These are phyloP conservation scores for Psix sp. DNA, from an alignment of 1,140 invertebrate species.

Conservation along the genomic window DNA sequence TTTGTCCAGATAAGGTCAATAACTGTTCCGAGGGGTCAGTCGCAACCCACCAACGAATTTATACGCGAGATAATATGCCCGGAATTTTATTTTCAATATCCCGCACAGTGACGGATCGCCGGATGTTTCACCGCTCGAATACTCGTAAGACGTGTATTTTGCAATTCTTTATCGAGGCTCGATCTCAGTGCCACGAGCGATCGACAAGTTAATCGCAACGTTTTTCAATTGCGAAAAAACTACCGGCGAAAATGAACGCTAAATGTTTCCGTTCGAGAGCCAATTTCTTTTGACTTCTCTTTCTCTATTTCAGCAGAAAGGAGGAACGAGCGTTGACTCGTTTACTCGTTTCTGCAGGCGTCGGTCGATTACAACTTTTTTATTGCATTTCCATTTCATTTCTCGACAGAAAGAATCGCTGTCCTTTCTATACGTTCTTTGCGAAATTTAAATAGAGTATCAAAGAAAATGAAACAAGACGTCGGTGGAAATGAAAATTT, in stretches of 20 bases:
- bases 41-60: conserved; percentile 45
- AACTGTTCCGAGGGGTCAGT: conserved; percentile 32
- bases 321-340: conserved; percentile 3
- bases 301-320: conserved; percentile 21
- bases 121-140: conserved; percentile 65
- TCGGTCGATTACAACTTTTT: conserved; percentile 74
- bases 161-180: no score
- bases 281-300: conserved; percentile 27
- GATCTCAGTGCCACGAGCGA: no score
- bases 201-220: conserved; percentile 12
- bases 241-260: not conserved
- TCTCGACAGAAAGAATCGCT: conserved; percentile 54
- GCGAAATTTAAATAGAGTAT: conserved; percentile 47
- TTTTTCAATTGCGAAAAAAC: conserved; percentile 13
- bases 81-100: conserved; percentile 71
- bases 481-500: conserved; percentile 60
- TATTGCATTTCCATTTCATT: conserved; percentile 76
- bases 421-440: conserved; percentile 33
- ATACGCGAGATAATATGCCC: conserved; percentile 66
- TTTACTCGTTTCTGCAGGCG: conserved; percentile 22
- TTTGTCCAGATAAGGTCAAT: conserved; percentile 41
- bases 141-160: no score
- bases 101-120: conserved; percentile 49
- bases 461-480: conserved; percentile 35
- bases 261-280: conserved; percentile 11